Conservation (phyloP, 2,888 invertebrate species). For the Embidobia sp. region DNA sequence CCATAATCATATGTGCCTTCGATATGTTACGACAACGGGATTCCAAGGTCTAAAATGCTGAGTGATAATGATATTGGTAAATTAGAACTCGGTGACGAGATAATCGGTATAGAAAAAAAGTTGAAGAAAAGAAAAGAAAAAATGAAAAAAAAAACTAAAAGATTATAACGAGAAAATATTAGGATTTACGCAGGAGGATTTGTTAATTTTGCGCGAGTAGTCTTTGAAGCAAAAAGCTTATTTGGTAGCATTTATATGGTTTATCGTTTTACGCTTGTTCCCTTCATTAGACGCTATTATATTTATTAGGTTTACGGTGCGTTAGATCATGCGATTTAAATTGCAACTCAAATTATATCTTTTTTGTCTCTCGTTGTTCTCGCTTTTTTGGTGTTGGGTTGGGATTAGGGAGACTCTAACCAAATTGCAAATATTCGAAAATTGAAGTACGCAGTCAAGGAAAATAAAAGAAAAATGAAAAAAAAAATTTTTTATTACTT, state of each 20-base stretch:
- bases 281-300: slow-evolving; percentile 55
- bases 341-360: slow-evolving; percentile 56
- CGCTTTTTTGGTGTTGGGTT: slow-evolving; percentile 64
- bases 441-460: slow-evolving; percentile 34
- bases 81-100: slow-evolving; percentile 48
- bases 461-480: slow-evolving; percentile 49
- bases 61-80: slow-evolving; percentile 63
- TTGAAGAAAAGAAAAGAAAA: slow-evolving; percentile 18
- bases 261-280: slow-evolving; percentile 51
- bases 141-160: slow-evolving; percentile 12
- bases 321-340: slow-evolving; percentile 53
- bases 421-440: slow-evolving; percentile 66
- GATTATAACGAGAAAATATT: slow-evolving; percentile 42
- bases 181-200: slow-evolving; percentile 24
- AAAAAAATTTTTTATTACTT: slow-evolving; percentile 31
- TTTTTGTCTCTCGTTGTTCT: slow-evolving; percentile 42
- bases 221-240: slow-evolving; percentile 31
- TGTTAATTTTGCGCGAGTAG: slow-evolving; percentile 48
- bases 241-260: slow-evolving; percentile 42
- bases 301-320: slow-evolving; percentile 64
- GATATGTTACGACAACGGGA: slow-evolving; percentile 66
- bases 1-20: slow-evolving; percentile 73
- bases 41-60: slow-evolving; percentile 65
- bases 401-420: slow-evolving; percentile 70
- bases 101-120: slow-evolving; percentile 21